Evolutionary conservation across 2,888 invertebrate species (phyloP), one percentile per base, ranked within the genome.

Genomic region (Odontocolon sp.): DNA sequence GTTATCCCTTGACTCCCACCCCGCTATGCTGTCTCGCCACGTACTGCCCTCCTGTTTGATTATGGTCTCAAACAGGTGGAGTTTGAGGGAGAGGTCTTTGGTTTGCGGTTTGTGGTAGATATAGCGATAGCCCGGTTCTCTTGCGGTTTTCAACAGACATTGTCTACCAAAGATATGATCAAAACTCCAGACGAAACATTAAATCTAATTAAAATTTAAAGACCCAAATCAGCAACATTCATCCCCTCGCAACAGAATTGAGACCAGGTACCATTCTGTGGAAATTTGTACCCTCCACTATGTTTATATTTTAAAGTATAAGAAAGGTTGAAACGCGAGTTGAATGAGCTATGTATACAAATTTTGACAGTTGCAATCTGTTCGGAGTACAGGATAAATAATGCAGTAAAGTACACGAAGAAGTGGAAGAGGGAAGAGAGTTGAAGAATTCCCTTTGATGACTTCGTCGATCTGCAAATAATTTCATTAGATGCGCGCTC

Each of bases 31-130:
- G 6, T 28, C 36, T 45, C 31, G 36, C 67, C 36, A n/a, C 42
- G 38, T 21, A n/a, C 33, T 28, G 16, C 54, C 38, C 31, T 45
- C 36, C 11, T 8, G 56, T 64, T 64, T 57, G 68, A 69, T 68
- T 63, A 74, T 74, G 64, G 69, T 69, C 68, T 64, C 40, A 50
- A 69, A 64, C 74, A 69, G 74, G 68, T 61, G 74, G 56, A 64
- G 38, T 63, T 63, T 69, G 68, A 47, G 38, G 47, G 31, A 57
- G 68, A 26, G 56, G 40, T 57, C 63, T 31, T 45, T 42, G 68
- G 74, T 40, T 63, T 69, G 74, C 56, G 74, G 74, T 64, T 70
- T 70, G 70, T 45, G 70, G 63, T 59, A 33, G 23, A 18, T 63
- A 40, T 54, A 63, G 45, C 71, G n/a, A 56, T 33, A 36, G 63